Conservation (phyloP, 2,888 invertebrate species). For the Agrenia bidenticulata region DNA sequence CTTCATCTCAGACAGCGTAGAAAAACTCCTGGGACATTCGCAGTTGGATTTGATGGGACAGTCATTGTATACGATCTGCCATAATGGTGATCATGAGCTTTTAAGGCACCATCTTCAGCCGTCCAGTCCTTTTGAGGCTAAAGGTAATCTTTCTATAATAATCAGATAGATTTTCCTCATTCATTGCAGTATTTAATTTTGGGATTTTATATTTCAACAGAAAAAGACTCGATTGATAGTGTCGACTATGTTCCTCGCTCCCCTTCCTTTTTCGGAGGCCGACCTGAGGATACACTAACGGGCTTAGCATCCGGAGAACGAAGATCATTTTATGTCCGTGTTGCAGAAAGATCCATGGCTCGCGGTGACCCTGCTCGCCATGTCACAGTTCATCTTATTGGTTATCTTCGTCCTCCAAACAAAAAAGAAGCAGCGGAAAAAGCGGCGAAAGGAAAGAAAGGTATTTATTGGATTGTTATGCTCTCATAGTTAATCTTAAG, state of each 20-base stretch:
- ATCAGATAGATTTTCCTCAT: background rate
- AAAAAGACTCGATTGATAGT: conserved; percentile 35
- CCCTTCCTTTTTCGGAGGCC: conserved; percentile 53
- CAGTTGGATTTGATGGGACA: conserved; percentile 82
- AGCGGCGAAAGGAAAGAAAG: conserved; percentile 49
- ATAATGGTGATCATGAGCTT: conserved; percentile 72
- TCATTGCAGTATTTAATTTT: background rate
- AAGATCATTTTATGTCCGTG: conserved; percentile 59
- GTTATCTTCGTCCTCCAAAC: conserved; percentile 58
- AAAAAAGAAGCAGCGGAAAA: conserved; percentile 48
- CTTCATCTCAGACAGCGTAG: conserved; percentile 79
- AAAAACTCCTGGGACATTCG: conserved; percentile 80
- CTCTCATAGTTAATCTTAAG: no score
- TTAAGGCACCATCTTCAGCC: conserved; percentile 53
- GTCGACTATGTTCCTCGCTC: conserved; percentile 52
- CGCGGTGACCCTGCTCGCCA: conserved; percentile 71
- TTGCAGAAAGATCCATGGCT: conserved; percentile 66
- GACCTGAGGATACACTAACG: conserved; percentile 52
- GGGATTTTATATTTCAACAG: conserved; percentile 17
- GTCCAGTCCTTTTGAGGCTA: conserved; percentile 47
- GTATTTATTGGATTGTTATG: conserved; percentile 22
- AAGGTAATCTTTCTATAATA: conserved; percentile 30
- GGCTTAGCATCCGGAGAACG: conserved; percentile 55
- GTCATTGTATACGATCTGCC: conserved; percentile 77
- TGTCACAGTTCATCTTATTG: conserved; percentile 70